Conservation (phyloP, 2,113 vertebrate genomes). For the Lasiurus borealis region DNA sequence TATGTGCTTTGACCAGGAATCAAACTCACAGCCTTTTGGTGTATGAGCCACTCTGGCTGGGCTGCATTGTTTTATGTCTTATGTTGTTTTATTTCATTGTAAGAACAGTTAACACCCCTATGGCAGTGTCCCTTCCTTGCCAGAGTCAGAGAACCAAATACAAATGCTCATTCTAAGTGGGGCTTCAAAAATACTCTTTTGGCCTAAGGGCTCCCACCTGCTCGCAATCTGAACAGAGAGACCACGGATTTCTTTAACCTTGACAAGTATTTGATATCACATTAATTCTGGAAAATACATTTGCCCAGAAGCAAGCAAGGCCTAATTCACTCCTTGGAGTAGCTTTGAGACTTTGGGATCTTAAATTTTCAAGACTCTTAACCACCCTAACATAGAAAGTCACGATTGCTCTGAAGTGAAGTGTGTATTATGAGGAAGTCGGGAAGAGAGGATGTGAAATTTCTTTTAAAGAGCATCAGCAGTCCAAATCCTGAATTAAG, state of each 20-base stretch:
- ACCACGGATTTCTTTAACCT: not conserved
- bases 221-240: slow-evolving; percentile 10
- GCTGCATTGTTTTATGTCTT: not conserved
- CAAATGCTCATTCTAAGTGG: slow-evolving; percentile 40
- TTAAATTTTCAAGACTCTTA: slow-evolving; percentile 31
- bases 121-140: not conserved
- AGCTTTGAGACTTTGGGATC: not conserved
- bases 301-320: not conserved
- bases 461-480: slow-evolving; percentile 21
- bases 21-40: not conserved
- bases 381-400: not conserved
- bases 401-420: not conserved
- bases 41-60: not conserved
- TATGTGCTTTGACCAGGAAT: not conserved
- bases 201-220: not conserved
- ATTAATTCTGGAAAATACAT: slow-evolving; percentile 14
- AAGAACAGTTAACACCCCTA: not conserved
- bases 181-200: not conserved
- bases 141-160: slow-evolving; percentile 30
- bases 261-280: slow-evolving; percentile 47
- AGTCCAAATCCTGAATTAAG: not conserved
- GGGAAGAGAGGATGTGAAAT: slow-evolving; percentile 5
- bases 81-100: not conserved
- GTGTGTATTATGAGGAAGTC: not conserved
- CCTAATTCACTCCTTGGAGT: not conserved